phyloP scores from a whole-genome alignment of 2,113 vertebrate species.

The Notothenia coriiceps region DNA sequence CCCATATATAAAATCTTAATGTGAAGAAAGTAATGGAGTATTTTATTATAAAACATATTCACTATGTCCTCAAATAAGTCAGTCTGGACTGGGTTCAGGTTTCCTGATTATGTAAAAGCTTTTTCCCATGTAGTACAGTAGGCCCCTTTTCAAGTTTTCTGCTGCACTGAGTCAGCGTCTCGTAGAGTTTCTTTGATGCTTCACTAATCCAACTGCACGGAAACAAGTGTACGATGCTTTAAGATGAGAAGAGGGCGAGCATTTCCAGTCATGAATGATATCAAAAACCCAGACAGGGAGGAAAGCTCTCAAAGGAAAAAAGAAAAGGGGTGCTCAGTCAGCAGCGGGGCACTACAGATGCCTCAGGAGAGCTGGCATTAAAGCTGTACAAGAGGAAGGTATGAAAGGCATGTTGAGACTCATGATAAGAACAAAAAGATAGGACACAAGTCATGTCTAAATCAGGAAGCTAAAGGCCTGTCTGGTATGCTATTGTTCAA shows the following conservation, averaged over 20 bases:
- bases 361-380: slow-evolving; percentile 37
- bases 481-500: background rate
- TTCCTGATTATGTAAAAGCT: slow-evolving; percentile 6
- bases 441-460: slow-evolving; percentile 47
- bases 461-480: background rate
- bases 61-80: slow-evolving; percentile 3
- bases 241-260: slow-evolving; percentile 19
- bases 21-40: background rate
- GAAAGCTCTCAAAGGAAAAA: slow-evolving; percentile 33
- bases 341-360: slow-evolving; percentile 11
- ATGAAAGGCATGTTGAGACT: slow-evolving; percentile 67
- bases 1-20: background rate
- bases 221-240: slow-evolving; percentile 13
- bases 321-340: slow-evolving; percentile 14
- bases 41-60: slow-evolving; percentile 13
- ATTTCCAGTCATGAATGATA: slow-evolving; percentile 7
- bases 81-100: slow-evolving; percentile 26
- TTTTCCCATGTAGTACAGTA: slow-evolving; percentile 6
- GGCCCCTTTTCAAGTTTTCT: slow-evolving; percentile 22
- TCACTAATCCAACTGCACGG: slow-evolving; percentile 3
- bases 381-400: slow-evolving; percentile 45
- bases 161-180: slow-evolving; percentile 46
- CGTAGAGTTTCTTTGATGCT: slow-evolving; percentile 3
- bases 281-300: slow-evolving; percentile 14
- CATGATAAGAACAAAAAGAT: slow-evolving; percentile 53